Evolutionary conservation across 2,113 vertebrate species (phyloP).

Genomic region (Leptobrachium ailaonicum): DNA sequence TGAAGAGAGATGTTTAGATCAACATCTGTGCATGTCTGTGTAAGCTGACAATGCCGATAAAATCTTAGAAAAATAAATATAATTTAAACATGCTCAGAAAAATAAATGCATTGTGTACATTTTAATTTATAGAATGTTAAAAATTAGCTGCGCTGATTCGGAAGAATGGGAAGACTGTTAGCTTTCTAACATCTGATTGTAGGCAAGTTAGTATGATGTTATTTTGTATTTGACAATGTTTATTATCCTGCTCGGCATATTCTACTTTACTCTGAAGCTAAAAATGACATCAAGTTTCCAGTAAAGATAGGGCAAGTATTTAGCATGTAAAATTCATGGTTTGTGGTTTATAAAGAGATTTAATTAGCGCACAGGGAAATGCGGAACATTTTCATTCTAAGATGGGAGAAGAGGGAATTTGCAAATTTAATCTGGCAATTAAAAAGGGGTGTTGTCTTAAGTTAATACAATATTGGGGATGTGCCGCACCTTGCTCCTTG

Average conservation of each 20-base stretch:
- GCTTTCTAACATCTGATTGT: constrained; percentile 37
- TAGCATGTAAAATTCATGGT: neutral
- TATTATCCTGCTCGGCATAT: constrained; percentile 24
- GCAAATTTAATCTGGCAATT: neutral
- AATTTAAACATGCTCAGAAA: constrained; percentile 20
- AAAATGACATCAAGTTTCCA: constrained; percentile 28
- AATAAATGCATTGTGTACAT: constrained; percentile 35
- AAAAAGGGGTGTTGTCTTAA: neutral
- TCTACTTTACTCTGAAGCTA: constrained; percentile 4
- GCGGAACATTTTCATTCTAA: neutral
- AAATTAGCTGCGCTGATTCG: constrained; percentile 10
- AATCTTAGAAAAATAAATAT: constrained; percentile 47
- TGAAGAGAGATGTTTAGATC: constrained; percentile 49
- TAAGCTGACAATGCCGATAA: constrained; percentile 48
- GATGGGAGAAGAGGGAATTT: neutral
- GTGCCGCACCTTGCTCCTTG: neutral
- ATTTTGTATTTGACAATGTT: constrained; percentile 27
- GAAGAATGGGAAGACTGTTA: constrained; percentile 14
- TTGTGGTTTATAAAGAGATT: neutral
- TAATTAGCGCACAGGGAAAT: neutral
- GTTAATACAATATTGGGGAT: neutral
- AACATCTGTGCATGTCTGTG: constrained; percentile 49
- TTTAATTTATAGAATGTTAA: constrained; percentile 20
- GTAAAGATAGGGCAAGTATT: constrained; percentile 7
- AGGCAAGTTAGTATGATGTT: constrained; percentile 20